Evolutionary conservation across 2,888 invertebrate species (phyloP), one percentile per base, ranked within the genome.

Genomic region (Ceraclea dissimilis): DNA sequence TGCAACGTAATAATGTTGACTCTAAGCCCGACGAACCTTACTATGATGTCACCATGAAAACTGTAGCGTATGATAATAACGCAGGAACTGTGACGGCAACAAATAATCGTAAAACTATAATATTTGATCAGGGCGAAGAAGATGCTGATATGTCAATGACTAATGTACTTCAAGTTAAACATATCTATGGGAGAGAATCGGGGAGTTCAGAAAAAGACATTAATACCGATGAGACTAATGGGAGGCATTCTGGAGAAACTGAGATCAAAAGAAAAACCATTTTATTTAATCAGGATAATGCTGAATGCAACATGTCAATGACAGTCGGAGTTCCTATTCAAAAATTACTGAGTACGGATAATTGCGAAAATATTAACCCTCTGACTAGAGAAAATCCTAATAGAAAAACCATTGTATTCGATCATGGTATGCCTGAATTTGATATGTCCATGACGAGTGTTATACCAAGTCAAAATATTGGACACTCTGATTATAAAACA

Each of bases 11-110:
- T 8, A 16, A 13, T 39, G 13, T 39, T 8, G 8, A 8, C 13
- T 2, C 2, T 39, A 39, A 39, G 16, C 2, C 4, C 2, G 16
- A 39, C 4, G 39, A 39, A 39, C 22, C 50, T 17, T 49, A 44
- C 11, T 50, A 50, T 16, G 44, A 56, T 31, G 49, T 51, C 50
- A 47, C 48, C 1, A 51, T 56, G 39, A 56, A 44, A 26, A 26
- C 26, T 26, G 26, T 26, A 26, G 10, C 26, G 10, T 26, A 26
- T 26, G 26, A 26, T 10, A 26, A 26, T 26, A 26, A 26, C 10
- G 5, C 26, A 6, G 26, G 10, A 26, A n/a, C n/a, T n/a, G n/a
- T n/a, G n/a, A n/a, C n/a, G n/a, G 26, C 26, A 26, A 48, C 48
- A 21, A 33, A 13, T 10, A 56, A 49, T n/a, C 22, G 50, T n/a